A percentile compares a stretch with the other conserved stretches of the same genome.
These are phyloP conservation scores for Cladopsammia gracilis DNA, from an alignment of 64 coral and sea anemone genomes.

Conservation along the genomic window DNA sequence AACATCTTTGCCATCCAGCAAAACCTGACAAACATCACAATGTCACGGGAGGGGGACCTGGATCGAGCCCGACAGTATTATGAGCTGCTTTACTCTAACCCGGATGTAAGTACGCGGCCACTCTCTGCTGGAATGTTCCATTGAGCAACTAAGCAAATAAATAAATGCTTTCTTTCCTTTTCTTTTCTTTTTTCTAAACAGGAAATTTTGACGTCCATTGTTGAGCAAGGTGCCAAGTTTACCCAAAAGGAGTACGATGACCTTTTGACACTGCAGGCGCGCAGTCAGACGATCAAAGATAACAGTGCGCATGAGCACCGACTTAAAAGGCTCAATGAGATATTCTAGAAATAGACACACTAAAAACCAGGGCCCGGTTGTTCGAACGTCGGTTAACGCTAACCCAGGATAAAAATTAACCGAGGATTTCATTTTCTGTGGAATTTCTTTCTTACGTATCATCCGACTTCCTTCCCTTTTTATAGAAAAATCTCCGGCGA, in stretches of 20 bases:
- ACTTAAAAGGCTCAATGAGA: constrained; percentile 86
- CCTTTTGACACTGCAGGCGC: constrained; percentile 82
- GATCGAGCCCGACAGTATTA: constrained; percentile 96
- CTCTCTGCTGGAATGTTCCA: neutral
- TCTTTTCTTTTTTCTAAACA: constrained; percentile 25
- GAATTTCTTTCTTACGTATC: no score
- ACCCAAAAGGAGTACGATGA: constrained; percentile 81
- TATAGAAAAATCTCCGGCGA: no score
- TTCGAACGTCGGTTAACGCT: no score
- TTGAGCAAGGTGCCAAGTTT: constrained; percentile 96
- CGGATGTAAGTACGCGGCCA: constrained; percentile 74
- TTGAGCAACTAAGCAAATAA: neutral
- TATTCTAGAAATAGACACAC: constrained; percentile 58
- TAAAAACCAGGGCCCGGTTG: no score
- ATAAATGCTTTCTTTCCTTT: neutral
- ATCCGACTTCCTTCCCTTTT: no score
- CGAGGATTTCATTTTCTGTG: no score
- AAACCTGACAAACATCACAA: constrained; percentile 97
- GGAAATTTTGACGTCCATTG: constrained; percentile 91
- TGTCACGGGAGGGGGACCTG: constrained; percentile 95
- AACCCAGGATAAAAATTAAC: no score
- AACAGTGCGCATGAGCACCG: constrained; percentile 77
- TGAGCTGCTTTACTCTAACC: constrained; percentile 92
- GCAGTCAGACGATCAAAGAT: constrained; percentile 92
- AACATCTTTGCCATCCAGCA: constrained; percentile 98